Evolutionary conservation across 1,140 invertebrate species (phyloP).

Genomic region (Prorops nasuta): DNA sequence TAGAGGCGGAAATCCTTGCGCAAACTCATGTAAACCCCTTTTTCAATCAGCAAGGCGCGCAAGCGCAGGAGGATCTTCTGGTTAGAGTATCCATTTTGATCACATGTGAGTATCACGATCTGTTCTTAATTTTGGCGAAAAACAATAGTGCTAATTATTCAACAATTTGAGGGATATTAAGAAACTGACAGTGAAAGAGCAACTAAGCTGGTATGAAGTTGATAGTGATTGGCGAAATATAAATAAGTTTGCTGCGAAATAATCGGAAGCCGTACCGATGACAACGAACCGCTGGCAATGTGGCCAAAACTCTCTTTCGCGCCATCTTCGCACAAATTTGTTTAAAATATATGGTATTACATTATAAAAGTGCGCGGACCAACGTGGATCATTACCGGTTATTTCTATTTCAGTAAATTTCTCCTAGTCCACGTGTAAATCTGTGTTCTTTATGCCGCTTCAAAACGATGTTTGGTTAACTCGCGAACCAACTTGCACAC

Average conservation of each 20-base stretch:
- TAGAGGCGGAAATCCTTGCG: slow-evolving; percentile 22
- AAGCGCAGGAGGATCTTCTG: slow-evolving; percentile 57
- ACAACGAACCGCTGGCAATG: slow-evolving; percentile 41
- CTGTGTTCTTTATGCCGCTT: background rate
- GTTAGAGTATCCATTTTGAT: slow-evolving; percentile 64
- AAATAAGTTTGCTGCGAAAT: too few species aligned
- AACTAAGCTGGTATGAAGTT: slow-evolving; percentile 29
- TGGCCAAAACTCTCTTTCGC: slow-evolving; percentile 39
- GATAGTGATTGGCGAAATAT: slow-evolving; percentile 14
- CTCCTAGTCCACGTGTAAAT: background rate
- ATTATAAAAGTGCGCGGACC: background rate
- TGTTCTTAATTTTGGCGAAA: slow-evolving; percentile 44
- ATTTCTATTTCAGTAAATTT: background rate
- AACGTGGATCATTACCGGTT: background rate
- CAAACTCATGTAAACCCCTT: slow-evolving; percentile 33
- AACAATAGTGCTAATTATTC: slow-evolving; percentile 43
- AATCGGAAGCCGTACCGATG: slow-evolving; percentile 19
- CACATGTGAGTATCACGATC: slow-evolving; percentile 63
- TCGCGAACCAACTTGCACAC: too few species aligned
- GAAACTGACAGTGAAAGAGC: slow-evolving; percentile 26
- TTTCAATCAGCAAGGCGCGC: slow-evolving; percentile 38
- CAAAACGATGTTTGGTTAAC: slow-evolving; percentile 36
- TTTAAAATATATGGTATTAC: slow-evolving; percentile 12
- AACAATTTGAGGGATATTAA: slow-evolving; percentile 24
- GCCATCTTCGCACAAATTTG: slow-evolving; percentile 34